Evolutionary conservation across 1,140 invertebrate species (phyloP), one percentile per base, ranked within the genome.

Genomic region (Drosophila jambulina): DNA sequence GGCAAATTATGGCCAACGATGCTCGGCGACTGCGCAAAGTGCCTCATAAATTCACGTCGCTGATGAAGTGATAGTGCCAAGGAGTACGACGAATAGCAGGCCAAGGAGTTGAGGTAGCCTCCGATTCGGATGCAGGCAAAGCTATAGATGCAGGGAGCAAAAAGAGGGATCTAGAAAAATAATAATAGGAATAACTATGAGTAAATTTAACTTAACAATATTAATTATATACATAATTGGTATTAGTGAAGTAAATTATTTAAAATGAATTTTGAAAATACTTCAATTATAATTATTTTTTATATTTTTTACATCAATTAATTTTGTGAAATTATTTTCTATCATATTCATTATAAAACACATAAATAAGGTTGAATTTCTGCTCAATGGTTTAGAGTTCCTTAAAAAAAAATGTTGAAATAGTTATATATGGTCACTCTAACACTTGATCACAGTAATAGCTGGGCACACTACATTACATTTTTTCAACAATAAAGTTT

Each of bases 1-100:
- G 80, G 84, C 84, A 84, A 87, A 88, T 87, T 88, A 87, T 87
- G 84, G 84, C 80, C 80, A 84, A 79, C 85, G 69, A 81, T 70
- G 81, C 84, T 90, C 80, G 84, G 84, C 84, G 85, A 85, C 78
- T 85, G 70, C 60, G 85, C 78, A 90, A 88, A 88, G 85, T 88
- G 85, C 85, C 85, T 90, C 85, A 88, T 88, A 88, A 88, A 88
- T 88, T 88, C 81, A 90, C 85, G 85, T 88, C 85, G 81, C 85
- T 88, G 85, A 88, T 88, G 80, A 88, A 90, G 81, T 85, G 85
- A 88, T 88, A 88, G 85, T 84, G 80, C 42, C 29, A 56, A 62
- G 21, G 45, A 79, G 75, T 36, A 61, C n/a, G 42, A 48, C 43
- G 68, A 45, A 68, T 36, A 46, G 56, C 75, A 57, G 23, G 63